A percentile compares a stretch with the other conserved stretches of the same genome.
These are phyloP conservation scores for Lucilia sericata DNA, from an alignment of 1,140 invertebrate species.

Conservation along the genomic window DNA sequence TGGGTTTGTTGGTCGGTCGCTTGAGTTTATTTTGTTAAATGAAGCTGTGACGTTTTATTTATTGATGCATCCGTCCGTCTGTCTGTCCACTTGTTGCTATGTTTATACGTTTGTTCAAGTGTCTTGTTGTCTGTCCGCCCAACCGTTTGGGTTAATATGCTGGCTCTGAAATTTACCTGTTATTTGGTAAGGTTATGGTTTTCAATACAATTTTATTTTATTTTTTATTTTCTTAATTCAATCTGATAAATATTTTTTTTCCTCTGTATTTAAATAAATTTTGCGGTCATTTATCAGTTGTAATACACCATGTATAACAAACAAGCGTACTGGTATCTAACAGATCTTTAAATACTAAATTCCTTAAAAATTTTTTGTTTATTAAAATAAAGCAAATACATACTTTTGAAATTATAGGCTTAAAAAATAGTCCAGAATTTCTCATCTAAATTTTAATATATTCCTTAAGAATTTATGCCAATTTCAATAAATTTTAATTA, in stretches of 20 bases:
- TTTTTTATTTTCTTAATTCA: too few species aligned
- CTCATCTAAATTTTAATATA: not conserved
- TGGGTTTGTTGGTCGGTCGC: not conserved
- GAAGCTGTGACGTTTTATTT: conserved; percentile 16
- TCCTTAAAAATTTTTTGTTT: not conserved
- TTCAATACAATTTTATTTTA: too few species aligned
- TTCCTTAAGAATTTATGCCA: not conserved
- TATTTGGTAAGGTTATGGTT: conserved; percentile 16
- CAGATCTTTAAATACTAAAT: not conserved
- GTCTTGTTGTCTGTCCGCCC: not conserved
- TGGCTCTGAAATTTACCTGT: not conserved
- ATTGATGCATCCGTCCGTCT: not conserved
- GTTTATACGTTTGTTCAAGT: not conserved
- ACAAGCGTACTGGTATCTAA: not conserved
- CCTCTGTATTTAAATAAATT: not conserved
- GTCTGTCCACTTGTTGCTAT: not conserved
- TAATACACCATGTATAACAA: not conserved
- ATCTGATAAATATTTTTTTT: too few species aligned
- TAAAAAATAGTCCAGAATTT: too few species aligned
- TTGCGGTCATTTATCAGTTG: conserved; percentile 1
- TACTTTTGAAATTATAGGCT: too few species aligned
- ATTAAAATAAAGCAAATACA: too few species aligned
- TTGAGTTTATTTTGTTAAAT: conserved; percentile 12
- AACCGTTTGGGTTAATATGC: not conserved
- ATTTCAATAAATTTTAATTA: too few species aligned